Evolutionary conservation across 1,140 invertebrate species (phyloP), one percentile per base, ranked within the genome.

Genomic region (Drosophila pachea): DNA sequence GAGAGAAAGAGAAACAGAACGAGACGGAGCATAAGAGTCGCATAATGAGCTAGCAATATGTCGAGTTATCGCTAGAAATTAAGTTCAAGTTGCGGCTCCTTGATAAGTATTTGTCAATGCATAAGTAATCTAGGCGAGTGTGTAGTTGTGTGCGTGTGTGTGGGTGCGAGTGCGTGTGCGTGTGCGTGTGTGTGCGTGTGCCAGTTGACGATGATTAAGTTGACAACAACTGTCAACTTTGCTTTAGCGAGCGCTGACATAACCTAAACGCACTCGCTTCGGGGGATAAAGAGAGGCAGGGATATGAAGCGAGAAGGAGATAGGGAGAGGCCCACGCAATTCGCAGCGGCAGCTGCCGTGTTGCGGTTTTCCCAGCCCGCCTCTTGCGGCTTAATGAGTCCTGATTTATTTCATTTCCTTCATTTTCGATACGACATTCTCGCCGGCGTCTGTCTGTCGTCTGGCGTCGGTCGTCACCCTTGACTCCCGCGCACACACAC

Each of bases 171-270:
- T 49, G 38, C 9, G 40, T 40, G 32, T 53, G 8, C 22, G 7
- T 32, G 61, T 68, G 33, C 22, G 54, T 36, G 42, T 35, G 59
- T n/a, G 47, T 12, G 36, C 12, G 38, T 11, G 11, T 52, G 33
- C 59, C 63, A 40, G 64, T 63, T 86, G 82, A 77, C 67, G 82
- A 86, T 86, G 82, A 86, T 86, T 86, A 81, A 86, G 81, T 78
- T 86, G 77, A 86, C 82, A 86, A 78, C 77, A 77, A 77, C 81
- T 86, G 81, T 84, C 81, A 79, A 72, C 81, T 86, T 76, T 70
- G 73, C 73, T 82, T 82, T 72, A 63, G 68, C 68, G 52, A 50
- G 14, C 54, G 64, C 74, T 73, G 63, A 65, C 71, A 75, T 67
- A 70, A 66, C 55, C 61, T 47, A 82, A 72, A 58, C 65, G 67